Evolutionary conservation across 2,113 vertebrate species (phyloP).

Genomic region (Agapornis roseicollis): DNA sequence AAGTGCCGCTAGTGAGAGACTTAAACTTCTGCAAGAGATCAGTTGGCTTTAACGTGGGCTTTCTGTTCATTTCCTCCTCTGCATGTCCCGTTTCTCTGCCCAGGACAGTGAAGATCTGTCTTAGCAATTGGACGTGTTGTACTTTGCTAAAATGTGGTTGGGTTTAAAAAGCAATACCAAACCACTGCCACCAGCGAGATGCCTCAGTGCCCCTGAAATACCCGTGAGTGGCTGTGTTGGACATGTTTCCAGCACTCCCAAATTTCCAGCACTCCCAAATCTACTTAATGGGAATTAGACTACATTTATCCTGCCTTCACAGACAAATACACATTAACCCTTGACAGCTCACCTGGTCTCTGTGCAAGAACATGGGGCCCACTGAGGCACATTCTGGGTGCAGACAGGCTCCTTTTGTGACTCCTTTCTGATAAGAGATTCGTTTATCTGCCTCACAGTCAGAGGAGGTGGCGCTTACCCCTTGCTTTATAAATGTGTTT

Average conservation of each 20-base stretch:
- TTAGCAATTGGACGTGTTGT: background rate
- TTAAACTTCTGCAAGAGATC: background rate
- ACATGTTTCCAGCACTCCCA: background rate
- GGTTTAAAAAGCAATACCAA: background rate
- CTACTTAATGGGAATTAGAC: background rate
- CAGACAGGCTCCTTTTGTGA: background rate
- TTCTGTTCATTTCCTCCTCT: background rate
- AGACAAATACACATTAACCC: background rate
- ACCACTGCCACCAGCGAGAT: background rate
- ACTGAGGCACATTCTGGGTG: rapidly evolving
- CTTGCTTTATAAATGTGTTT: background rate
- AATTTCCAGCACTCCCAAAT: background rate
- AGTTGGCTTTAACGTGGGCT: background rate
- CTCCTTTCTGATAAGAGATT: background rate
- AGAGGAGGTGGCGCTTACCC: background rate
- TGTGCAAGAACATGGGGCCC: rapidly evolving
- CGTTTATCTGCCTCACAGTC: background rate
- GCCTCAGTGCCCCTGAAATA: background rate
- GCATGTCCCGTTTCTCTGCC: background rate
- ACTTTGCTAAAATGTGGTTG: background rate
- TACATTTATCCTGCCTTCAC: background rate
- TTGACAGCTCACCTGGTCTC: background rate
- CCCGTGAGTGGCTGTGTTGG: rapidly evolving
- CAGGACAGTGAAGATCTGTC: background rate
- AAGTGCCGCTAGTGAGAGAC: background rate